Percentiles rank a stretch among this genome's conserved stretches.
Evolutionary conservation across 2,113 vertebrate species (phyloP).

Genomic region (Cygnus buccinator): DNA sequence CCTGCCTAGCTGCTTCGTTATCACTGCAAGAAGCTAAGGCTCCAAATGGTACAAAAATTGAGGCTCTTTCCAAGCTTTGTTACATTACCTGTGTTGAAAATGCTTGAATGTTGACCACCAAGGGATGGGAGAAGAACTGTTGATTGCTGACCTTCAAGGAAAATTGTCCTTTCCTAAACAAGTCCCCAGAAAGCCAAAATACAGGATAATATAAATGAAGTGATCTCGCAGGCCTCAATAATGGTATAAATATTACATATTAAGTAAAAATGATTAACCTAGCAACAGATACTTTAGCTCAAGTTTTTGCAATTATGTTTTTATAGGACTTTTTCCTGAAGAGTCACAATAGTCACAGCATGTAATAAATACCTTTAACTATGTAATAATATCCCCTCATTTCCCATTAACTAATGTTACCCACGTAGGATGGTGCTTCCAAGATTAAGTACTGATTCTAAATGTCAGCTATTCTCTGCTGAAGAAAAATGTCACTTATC

Average conservation of each 20-base stretch:
- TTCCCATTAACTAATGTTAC: neutral
- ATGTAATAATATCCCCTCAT: neutral
- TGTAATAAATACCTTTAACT: neutral
- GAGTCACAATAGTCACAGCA: neutral
- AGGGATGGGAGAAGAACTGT: slow-evolving; percentile 80
- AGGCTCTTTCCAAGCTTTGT: neutral
- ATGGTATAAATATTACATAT: neutral
- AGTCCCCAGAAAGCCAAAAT: neutral
- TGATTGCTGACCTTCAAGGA: slow-evolving; percentile 82
- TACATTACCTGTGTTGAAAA: slow-evolving; percentile 89
- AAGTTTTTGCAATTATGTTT: neutral
- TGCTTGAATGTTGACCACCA: slow-evolving; percentile 81
- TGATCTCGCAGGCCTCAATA: neutral
- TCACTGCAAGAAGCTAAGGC: neutral
- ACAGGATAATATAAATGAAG: neutral
- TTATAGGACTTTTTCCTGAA: neutral
- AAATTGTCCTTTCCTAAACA: slow-evolving; percentile 85
- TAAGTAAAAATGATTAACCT: neutral
- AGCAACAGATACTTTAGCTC: neutral
- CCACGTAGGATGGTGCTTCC: neutral
- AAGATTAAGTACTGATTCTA: neutral
- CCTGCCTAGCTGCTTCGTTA: neutral
- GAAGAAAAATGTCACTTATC: neutral
- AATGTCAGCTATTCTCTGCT: neutral
- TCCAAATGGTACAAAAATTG: neutral